phyloP scores from a whole-genome alignment of 2,888 invertebrate genomes.

The Operophtera brumata region DNA sequence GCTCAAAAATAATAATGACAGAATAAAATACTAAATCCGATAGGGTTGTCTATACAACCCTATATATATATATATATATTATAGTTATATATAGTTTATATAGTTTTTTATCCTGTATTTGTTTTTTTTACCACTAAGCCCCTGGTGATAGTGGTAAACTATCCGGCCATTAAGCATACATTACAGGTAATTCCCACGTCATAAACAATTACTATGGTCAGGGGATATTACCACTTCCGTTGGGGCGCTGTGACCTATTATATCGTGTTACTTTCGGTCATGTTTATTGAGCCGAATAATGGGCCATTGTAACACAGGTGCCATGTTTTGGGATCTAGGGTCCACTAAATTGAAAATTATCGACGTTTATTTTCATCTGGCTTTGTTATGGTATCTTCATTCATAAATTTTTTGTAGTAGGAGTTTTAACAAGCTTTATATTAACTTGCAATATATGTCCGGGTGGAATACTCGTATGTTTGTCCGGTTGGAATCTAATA shows the following conservation, averaged over 20 bases:
- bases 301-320: not conserved
- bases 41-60: no score
- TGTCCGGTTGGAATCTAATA: no score
- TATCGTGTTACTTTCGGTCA: constrained; percentile 10
- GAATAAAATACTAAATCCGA: no score
- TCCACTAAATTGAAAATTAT: not conserved
- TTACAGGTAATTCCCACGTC: constrained; percentile 30
- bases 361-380: constrained; percentile 1
- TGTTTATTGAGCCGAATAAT: constrained; percentile 16
- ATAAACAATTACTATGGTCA: constrained; percentile 29
- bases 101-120: no score
- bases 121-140: not conserved
- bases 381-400: not conserved
- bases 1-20: no score
- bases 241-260: constrained; percentile 10
- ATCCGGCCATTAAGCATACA: constrained; percentile 22
- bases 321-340: constrained; percentile 4
- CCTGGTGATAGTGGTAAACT: not conserved
- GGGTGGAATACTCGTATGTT: no score
- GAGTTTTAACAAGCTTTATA: no score
- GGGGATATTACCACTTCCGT: constrained; percentile 33
- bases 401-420: no score
- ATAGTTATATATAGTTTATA: no score
- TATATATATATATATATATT: no score
- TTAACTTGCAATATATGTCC: no score